Base-by-base conservation (phyloP, 2,888 invertebrate genomes). In the Tetramorium bicarinatum region DNA sequence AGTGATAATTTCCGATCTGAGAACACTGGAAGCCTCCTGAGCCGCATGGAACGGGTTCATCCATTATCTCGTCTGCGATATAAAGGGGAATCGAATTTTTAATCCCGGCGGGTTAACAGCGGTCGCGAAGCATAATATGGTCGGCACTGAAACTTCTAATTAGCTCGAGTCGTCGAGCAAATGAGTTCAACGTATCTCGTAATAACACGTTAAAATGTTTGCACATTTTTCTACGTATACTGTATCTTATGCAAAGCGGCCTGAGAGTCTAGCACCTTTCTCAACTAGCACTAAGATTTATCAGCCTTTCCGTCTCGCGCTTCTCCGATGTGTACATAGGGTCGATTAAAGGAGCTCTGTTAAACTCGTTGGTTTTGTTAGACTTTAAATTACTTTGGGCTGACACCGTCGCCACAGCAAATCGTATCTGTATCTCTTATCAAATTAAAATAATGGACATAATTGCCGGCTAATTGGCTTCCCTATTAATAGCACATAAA, bases 11-110 rank as follows among this genome's bases (percentile, higher is more conserved):
- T 0, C 95, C 95, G 25, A 96, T 95, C 18, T 93, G 93, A 3
- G 96, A 95, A 94, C 98, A 98, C 91, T 97, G 96, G 94, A 97
- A 98, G 0, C 98, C 98, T 84, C 95, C 96, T 84, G 96, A 87
- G 69, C 98, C 98, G 94, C 99, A 99, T 0, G 99, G 99, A 93
- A 97, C 97, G 0, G 98, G 97, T 0, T 97, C 96, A 18, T 98
- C 98, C 97, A 98, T 97, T 92, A 97, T 96, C 94, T 97, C 97
- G 90, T 96, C 98, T 97, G 95, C 75, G 67, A 79, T 84, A 59
- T 29, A 54, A 59, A 71, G 47, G 18, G 0, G 38, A 75, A 76
- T 61, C 79, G n/a, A 80, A 61, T 59, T 79, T 80, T 80, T 71
- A 59, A 47, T 71, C 21, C 18, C n/a, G 44, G 3, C 41, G n/a